phyloP scores from a whole-genome alignment of 2,888 invertebrate species.

The Belgica antarctica region DNA sequence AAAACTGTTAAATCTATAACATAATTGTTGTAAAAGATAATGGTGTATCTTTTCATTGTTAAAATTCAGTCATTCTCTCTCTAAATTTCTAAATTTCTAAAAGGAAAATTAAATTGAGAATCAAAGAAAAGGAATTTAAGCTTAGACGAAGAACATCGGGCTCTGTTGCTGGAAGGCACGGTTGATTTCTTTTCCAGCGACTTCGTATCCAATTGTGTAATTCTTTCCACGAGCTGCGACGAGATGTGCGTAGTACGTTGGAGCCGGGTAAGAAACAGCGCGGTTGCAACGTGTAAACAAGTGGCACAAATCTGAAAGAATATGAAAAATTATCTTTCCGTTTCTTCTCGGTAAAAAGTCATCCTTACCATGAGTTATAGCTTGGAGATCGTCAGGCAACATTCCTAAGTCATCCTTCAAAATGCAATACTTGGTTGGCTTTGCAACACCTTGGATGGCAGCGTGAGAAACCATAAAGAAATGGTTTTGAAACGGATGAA shows the following conservation, averaged over 20 bases:
- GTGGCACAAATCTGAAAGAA: slow-evolving; percentile 65
- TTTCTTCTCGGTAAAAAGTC: not conserved
- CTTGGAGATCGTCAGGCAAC: slow-evolving; percentile 66
- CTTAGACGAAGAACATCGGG: slow-evolving; percentile 48
- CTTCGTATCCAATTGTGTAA: slow-evolving; percentile 51
- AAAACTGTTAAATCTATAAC: too few relatives aligned
- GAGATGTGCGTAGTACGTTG: slow-evolving; percentile 83
- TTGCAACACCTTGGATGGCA: slow-evolving; percentile 65
- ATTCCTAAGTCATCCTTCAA: slow-evolving; percentile 58
- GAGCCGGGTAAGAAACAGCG: slow-evolving; percentile 81
- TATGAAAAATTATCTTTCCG: not conserved
- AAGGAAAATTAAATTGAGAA: not conserved
- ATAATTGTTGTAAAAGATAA: too few relatives aligned
- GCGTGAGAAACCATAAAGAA: slow-evolving; percentile 71
- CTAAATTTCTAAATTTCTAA: too few relatives aligned
- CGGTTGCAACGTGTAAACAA: slow-evolving; percentile 80
- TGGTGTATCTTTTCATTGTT: too few relatives aligned
- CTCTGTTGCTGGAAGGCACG: slow-evolving; percentile 44
- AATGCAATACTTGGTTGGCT: slow-evolving; percentile 82
- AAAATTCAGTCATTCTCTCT: too few relatives aligned
- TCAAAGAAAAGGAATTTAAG: not conserved
- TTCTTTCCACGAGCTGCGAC: slow-evolving; percentile 69
- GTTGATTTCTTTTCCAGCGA: slow-evolving; percentile 45
- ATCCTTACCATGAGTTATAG: slow-evolving; percentile 63
- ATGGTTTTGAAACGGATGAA: slow-evolving; percentile 82